Evolutionary conservation across 2,888 invertebrate species (phyloP), one percentile per base, ranked within the genome.

Genomic region (Globia sparganii): DNA sequence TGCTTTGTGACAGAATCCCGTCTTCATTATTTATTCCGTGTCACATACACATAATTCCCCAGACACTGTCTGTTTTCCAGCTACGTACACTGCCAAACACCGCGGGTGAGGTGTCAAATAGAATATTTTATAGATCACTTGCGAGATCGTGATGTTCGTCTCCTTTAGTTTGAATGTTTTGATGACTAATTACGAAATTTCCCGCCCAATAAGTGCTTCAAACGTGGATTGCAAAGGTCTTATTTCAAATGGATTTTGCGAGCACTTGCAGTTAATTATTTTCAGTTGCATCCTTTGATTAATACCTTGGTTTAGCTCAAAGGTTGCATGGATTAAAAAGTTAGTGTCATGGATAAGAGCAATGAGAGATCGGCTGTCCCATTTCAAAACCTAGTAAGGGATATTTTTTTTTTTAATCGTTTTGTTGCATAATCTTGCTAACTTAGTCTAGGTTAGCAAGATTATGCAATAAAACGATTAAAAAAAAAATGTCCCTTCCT

Each of bases 11-110:
- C 86, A 80, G 84, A 89, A 89, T 88, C 88, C 81, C 88, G 86
- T 88, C 89, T 90, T 91, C 90, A 92, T 91, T 92, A 93, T 90
- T 90, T 91, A 91, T 91, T 91, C 90, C 83, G 80, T 89, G 89
- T 88, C 89, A 88, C 87, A 89, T 86, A 83, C 86, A 83, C 80
- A 81, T 82, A 81, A 85, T 83, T 87, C 85, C 89, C 87, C 59
- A 75, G 83, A 67, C 75, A 79, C 71, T 85, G 77, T 80, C 76
- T 81, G 83, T 88, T 84, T 89, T 87, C 84, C 89, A 84, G 72
- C 75, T 78, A 78, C 75, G 75, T 83, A 77, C 78, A 74, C 77
- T 76, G 76, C 67, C 62, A 78, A 86, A 83, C 75, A 78, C 62
- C 65, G 80, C 72, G 37, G 28, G 56, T 71, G 61, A 75, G 61